These are phyloP conservation scores for Centropus bengalensis DNA, from an alignment of 2,113 vertebrate genomes.

Conservation along the genomic window DNA sequence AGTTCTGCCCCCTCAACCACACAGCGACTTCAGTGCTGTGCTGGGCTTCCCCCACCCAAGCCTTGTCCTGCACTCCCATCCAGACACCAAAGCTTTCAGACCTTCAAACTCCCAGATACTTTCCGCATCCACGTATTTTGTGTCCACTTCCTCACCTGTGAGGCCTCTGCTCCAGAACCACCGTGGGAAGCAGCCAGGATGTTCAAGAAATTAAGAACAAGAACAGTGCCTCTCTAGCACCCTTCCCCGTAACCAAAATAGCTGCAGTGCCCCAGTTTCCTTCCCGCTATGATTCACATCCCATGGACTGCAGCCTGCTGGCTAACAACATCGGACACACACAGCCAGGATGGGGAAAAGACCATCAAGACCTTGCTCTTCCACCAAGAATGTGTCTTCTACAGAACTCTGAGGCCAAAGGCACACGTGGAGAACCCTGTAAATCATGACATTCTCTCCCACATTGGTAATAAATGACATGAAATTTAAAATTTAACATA, in stretches of 20 bases:
- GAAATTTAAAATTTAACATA: too few species aligned
- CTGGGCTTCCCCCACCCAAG: neutral
- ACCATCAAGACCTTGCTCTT: neutral
- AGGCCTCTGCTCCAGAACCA: neutral
- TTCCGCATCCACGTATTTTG: fast-evolving
- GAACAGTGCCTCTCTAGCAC: conserved; percentile 18
- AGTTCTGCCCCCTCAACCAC: conserved; percentile 27
- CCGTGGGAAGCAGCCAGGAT: neutral
- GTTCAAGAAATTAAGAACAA: neutral
- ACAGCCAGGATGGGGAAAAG: neutral
- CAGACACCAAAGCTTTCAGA: neutral
- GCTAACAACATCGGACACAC: neutral
- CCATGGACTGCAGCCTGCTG: neutral
- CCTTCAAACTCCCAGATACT: neutral
- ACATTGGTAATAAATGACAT: neutral
- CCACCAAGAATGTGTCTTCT: neutral
- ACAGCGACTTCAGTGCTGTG: neutral
- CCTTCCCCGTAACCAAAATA: conserved; percentile 21
- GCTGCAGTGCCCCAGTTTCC: conserved; percentile 68
- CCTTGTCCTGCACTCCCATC: neutral
- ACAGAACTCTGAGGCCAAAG: neutral
- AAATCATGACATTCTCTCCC: neutral
- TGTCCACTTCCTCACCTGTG: neutral
- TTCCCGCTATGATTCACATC: conserved; percentile 26
- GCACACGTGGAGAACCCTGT: neutral